A percentile compares a stretch with the other conserved stretches of the same genome.
phyloP scores from a whole-genome alignment of 2,113 vertebrate species.

The Brienomyrus brachyistius region DNA sequence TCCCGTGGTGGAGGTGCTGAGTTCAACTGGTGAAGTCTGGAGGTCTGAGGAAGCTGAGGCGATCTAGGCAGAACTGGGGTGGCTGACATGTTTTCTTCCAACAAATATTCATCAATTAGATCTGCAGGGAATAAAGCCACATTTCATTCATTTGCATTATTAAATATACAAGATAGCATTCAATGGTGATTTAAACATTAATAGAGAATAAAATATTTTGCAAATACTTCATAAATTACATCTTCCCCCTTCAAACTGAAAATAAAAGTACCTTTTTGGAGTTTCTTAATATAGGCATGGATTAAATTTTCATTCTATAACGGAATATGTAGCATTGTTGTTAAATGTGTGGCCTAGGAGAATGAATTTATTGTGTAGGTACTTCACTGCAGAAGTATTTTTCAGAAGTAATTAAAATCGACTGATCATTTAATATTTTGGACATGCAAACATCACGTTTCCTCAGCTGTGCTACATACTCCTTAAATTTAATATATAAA shows the following conservation, averaged over 20 bases:
- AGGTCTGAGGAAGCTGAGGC: slow-evolving; percentile 40
- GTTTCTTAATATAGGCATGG: background rate
- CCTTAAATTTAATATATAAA: background rate
- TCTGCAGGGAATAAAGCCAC: slow-evolving; percentile 44
- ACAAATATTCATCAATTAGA: slow-evolving; percentile 63
- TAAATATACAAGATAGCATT: background rate
- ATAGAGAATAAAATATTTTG: background rate
- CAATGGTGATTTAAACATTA: background rate
- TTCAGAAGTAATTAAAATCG: background rate
- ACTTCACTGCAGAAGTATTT: background rate
- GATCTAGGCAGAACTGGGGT: slow-evolving; percentile 41
- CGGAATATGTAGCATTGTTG: background rate
- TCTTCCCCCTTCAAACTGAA: background rate
- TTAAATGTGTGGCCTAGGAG: background rate
- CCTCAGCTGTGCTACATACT: background rate
- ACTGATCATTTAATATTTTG: background rate
- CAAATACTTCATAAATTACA: background rate
- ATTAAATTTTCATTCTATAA: background rate
- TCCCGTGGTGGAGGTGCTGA: background rate
- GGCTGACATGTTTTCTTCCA: slow-evolving; percentile 31
- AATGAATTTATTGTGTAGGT: background rate
- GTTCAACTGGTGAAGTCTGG: background rate
- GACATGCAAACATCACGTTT: background rate
- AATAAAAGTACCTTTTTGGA: background rate
- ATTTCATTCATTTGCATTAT: background rate